These are phyloP conservation scores for Parelbella ahira DNA, from an alignment of 2,888 invertebrate species.

Conservation along the genomic window DNA sequence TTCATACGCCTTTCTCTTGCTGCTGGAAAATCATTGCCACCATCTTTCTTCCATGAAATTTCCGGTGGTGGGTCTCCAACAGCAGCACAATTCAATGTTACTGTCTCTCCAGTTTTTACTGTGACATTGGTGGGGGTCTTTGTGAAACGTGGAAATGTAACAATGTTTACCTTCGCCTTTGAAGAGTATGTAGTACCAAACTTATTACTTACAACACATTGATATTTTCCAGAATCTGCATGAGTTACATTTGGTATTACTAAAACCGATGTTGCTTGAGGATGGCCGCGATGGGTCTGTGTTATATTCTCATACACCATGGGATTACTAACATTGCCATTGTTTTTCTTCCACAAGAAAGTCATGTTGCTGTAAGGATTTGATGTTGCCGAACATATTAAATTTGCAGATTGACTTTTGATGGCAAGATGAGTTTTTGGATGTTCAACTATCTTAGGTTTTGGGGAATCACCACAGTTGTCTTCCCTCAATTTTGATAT, in stretches of 20 bases:
- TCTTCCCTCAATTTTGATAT: conserved; percentile 84
- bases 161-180: conserved; percentile 91
- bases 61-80: conserved; percentile 93
- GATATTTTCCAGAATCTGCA: conserved; percentile 92
- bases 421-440: conserved; percentile 91
- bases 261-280: conserved; percentile 86
- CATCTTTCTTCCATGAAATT: conserved; percentile 95
- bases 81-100: conserved; percentile 94
- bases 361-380: conserved; percentile 87
- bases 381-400: conserved; percentile 91
- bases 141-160: conserved; percentile 91
- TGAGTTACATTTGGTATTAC: conserved; percentile 88
- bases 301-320: conserved; percentile 70
- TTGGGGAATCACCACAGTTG: conserved; percentile 90
- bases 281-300: conserved; percentile 77
- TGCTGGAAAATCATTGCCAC: conserved; percentile 96
- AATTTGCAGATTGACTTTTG: conserved; percentile 90
- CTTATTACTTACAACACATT: conserved; percentile 94
- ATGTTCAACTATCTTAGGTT: conserved; percentile 90
- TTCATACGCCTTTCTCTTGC: conserved; percentile 95
- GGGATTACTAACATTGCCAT: conserved; percentile 75
- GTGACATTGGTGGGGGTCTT: conserved; percentile 92
- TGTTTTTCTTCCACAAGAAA: conserved; percentile 94
- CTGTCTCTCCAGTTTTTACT: conserved; percentile 91
- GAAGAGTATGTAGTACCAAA: conserved; percentile 94